phyloP scores from a whole-genome alignment of 2,113 vertebrate species.

The Lutjanus erythropterus region DNA sequence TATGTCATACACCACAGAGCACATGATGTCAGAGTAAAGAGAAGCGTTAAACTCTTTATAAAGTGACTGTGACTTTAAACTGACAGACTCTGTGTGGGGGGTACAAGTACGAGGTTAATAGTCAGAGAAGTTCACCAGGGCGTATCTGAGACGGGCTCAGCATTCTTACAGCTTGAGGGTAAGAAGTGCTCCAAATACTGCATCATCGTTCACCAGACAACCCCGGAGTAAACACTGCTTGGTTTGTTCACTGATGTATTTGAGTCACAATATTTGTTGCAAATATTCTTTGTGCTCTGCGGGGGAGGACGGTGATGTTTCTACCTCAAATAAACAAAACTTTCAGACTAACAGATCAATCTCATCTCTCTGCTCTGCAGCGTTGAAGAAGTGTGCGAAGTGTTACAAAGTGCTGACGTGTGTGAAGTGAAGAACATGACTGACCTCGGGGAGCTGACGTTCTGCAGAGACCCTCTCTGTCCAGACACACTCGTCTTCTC shows the following conservation, averaged over 20 bases:
- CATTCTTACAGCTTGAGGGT: neutral
- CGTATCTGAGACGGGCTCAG: slow-evolving; percentile 6
- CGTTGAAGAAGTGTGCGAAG: slow-evolving; percentile 84
- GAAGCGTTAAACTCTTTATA: slow-evolving; percentile 1
- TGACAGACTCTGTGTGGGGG: neutral
- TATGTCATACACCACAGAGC: neutral
- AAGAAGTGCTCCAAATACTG: neutral
- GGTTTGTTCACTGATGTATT: neutral
- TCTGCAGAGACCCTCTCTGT: slow-evolving; percentile 90
- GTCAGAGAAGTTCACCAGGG: slow-evolving; percentile 30
- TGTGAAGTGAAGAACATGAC: slow-evolving; percentile 79
- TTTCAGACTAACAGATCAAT: neutral
- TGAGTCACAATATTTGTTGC: neutral
- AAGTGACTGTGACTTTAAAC: neutral
- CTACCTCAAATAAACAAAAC: neutral
- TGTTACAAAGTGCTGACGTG: slow-evolving; percentile 83
- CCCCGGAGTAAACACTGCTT: neutral
- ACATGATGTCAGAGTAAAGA: neutral
- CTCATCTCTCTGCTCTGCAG: slow-evolving; percentile 72
- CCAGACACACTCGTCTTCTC: slow-evolving; percentile 90
- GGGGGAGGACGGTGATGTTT: neutral
- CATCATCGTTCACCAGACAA: neutral
- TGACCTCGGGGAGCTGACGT: slow-evolving; percentile 76
- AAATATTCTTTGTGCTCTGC: neutral
- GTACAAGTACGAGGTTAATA: slow-evolving; percentile 14